Evolutionary conservation across 2,113 vertebrate species (phyloP).

Genomic region (Nothobranchius kuhntae): DNA sequence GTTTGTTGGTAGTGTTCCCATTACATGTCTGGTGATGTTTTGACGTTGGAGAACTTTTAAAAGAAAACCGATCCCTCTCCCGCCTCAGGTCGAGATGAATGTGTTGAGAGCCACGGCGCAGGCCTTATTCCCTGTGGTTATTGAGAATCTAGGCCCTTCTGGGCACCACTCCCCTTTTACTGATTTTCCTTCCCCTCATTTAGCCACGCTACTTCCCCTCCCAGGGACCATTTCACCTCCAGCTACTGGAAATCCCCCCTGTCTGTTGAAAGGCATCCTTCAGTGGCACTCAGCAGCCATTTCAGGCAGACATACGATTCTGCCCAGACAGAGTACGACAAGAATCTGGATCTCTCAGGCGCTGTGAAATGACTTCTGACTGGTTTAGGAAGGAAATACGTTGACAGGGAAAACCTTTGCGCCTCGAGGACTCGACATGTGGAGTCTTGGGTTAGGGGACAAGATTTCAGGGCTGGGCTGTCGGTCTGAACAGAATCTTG

Average conservation of each 20-base stretch:
- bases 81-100: constrained; percentile 64
- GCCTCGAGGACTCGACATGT: constrained; percentile 22
- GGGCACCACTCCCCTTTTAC: constrained; percentile 37
- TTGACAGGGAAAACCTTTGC: constrained; percentile 59
- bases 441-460: constrained; percentile 39
- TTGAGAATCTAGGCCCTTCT: constrained; percentile 47
- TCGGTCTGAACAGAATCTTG: constrained; percentile 39
- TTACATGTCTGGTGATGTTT: constrained; percentile 56
- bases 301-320: constrained; percentile 64
- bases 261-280: constrained; percentile 68
- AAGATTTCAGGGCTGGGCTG: constrained; percentile 35
- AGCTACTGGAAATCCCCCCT: constrained; percentile 63
- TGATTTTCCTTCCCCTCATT: constrained; percentile 48
- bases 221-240: constrained; percentile 58
- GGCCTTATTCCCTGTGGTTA: constrained; percentile 58
- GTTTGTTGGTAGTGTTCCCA: constrained; percentile 44
- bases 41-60: constrained; percentile 51
- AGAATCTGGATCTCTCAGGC: constrained; percentile 61
- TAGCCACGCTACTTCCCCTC: constrained; percentile 42
- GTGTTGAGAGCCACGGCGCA: constrained; percentile 57
- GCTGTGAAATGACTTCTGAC: constrained; percentile 54
- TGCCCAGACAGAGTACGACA: constrained; percentile 51
- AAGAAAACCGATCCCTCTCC: constrained; percentile 55
- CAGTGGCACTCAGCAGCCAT: constrained; percentile 64
- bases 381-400: constrained; percentile 59